phyloP scores from a whole-genome alignment of 1,140 invertebrate genomes.

The Orius laevigatus region DNA sequence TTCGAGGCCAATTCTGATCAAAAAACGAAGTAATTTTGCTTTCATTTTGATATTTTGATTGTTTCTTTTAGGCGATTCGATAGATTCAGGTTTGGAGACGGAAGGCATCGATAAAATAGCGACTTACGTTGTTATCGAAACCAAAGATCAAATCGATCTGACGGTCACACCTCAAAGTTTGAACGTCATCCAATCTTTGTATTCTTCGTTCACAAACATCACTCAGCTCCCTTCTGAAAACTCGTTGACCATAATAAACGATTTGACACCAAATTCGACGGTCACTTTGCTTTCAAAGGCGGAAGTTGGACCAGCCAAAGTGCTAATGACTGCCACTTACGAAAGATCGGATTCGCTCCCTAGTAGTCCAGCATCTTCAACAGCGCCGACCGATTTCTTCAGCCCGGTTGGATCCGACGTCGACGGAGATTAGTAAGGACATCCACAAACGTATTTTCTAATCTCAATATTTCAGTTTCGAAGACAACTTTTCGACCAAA shows the following conservation, averaged over 20 bases:
- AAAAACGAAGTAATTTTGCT: constrained; percentile 21
- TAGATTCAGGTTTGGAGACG: constrained; percentile 31
- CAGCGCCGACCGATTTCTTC: constrained; percentile 17
- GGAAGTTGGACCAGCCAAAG: constrained; percentile 25
- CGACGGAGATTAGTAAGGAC: constrained; percentile 20
- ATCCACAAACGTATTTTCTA: neutral
- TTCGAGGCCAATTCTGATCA: constrained; percentile 22
- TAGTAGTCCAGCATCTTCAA: constrained; percentile 35
- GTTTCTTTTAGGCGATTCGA: constrained; percentile 23
- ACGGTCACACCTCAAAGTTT: constrained; percentile 48
- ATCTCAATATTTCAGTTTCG: constrained; percentile 21
- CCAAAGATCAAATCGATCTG: constrained; percentile 46
- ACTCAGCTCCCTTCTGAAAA: constrained; percentile 6
- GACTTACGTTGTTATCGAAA: constrained; percentile 48
- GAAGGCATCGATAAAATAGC: constrained; percentile 34
- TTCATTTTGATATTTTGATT: constrained; percentile 5
- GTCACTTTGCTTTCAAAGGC: constrained; percentile 21
- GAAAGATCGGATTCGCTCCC: constrained; percentile 38
- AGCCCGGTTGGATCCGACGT: constrained; percentile 21
- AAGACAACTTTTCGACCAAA: constrained; percentile 25
- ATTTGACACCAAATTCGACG: constrained; percentile 20
- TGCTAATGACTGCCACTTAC: constrained; percentile 35
- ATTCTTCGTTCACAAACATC: constrained; percentile 23
- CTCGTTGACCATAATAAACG: constrained; percentile 18
- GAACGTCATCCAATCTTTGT: constrained; percentile 40